phyloP scores from a whole-genome alignment of 2,888 invertebrate genomes.

The Petrophora chlorosata region DNA sequence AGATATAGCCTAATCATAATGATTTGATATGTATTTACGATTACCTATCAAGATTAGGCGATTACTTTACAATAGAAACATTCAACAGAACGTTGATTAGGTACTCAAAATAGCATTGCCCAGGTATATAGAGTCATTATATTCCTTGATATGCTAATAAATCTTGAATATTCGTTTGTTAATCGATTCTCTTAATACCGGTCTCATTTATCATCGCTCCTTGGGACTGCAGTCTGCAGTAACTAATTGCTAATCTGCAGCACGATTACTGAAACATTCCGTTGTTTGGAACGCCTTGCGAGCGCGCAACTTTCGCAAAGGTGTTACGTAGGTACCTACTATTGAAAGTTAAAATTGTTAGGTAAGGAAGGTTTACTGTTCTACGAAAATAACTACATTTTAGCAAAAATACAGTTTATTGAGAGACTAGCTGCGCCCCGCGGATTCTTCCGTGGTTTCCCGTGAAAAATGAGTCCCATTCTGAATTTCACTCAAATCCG shows the following conservation, averaged over 20 bases:
- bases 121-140: neutral
- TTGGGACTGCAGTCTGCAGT: neutral
- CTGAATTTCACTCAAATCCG: no score
- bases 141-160: neutral
- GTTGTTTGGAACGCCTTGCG: slow-evolving; percentile 44
- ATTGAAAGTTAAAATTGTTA: slow-evolving; percentile 60
- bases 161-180: neutral
- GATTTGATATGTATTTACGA: neutral
- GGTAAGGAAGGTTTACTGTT: no score
- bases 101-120: no score
- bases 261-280: slow-evolving; percentile 54
- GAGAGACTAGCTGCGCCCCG: no score
- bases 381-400: no score
- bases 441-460: no score
- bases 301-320: slow-evolving; percentile 61
- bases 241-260: slow-evolving; percentile 23
- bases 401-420: no score
- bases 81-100: no score
- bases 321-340: slow-evolving; percentile 47
- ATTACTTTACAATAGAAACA: no score
- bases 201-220: slow-evolving; percentile 3
- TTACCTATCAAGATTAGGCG: no score
- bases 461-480: no score
- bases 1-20: neutral
- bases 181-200: slow-evolving; percentile 2